phyloP scores from a whole-genome alignment of 2,797 vertebrate genomes.

The Schizopygopsis malacanthus region DNA sequence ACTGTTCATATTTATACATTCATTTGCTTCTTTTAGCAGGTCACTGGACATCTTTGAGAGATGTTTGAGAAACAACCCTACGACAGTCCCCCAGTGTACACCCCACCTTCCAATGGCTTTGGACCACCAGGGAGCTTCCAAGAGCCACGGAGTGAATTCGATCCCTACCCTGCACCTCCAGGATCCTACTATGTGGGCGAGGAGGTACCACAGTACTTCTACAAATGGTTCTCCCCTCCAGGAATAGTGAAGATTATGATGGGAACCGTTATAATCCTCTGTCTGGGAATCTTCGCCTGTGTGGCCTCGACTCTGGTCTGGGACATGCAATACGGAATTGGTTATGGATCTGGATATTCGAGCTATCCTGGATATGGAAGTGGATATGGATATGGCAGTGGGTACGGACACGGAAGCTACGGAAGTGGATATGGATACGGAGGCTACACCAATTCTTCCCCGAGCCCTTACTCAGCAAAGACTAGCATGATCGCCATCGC shows the following conservation, averaged over 20 bases:
- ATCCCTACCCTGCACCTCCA: constrained; percentile 77
- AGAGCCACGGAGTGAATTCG: constrained; percentile 71
- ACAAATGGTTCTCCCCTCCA: constrained; percentile 86
- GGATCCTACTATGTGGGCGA: constrained; percentile 82
- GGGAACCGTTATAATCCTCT: constrained; percentile 76
- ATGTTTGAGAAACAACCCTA: constrained; percentile 82
- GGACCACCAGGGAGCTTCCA: constrained; percentile 75
- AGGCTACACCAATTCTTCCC: constrained; percentile 70
- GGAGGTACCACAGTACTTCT: constrained; percentile 82
- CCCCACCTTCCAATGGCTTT: constrained; percentile 75
- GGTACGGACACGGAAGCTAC: constrained; percentile 62
- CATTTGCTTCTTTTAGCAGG: constrained; percentile 34
- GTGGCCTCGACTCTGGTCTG: constrained; percentile 91
- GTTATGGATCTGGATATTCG: constrained; percentile 30
- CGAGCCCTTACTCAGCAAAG: constrained; percentile 86
- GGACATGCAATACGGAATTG: constrained; percentile 82
- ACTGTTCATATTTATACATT: constrained; percentile 9
- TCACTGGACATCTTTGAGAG: constrained; percentile 48
- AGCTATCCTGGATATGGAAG: constrained; percentile 40
- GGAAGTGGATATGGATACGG: constrained; percentile 59
- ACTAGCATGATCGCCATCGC: constrained; percentile 88
- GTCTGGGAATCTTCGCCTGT: constrained; percentile 87
- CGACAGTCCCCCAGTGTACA: constrained; percentile 83
- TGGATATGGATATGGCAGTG: constrained; percentile 54
- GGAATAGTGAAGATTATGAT: constrained; percentile 83